A percentile compares a stretch with the other conserved stretches of the same genome.
phyloP scores from a whole-genome alignment of 2,113 vertebrate species.

The Amblyornis subalaris region DNA sequence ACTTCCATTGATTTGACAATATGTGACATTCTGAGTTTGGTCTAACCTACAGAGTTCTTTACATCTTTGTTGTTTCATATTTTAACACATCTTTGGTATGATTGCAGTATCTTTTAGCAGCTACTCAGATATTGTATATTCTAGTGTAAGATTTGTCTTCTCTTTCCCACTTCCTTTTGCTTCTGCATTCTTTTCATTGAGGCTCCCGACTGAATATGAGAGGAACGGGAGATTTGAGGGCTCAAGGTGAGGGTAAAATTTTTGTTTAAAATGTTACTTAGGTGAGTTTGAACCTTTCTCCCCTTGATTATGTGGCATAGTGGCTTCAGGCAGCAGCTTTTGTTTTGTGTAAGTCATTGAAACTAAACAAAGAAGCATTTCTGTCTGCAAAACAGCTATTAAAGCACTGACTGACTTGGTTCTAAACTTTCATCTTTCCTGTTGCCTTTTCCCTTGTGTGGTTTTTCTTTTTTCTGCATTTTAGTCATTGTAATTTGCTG shows the following conservation, averaged over 20 bases:
- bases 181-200: slow-evolving; percentile 79
- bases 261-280: slow-evolving; percentile 63
- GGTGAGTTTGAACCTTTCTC: slow-evolving; percentile 57
- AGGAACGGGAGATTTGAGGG: slow-evolving; percentile 99
- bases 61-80: slow-evolving; percentile 50
- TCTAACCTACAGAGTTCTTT: slow-evolving; percentile 61
- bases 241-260: slow-evolving; percentile 93
- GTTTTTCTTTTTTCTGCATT: neutral
- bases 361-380: slow-evolving; percentile 47
- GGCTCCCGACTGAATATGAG: slow-evolving; percentile 98
- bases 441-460: slow-evolving; percentile 16
- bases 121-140: slow-evolving; percentile 35
- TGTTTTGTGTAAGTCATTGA: slow-evolving; percentile 25
- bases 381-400: slow-evolving; percentile 39
- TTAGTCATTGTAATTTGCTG: neutral
- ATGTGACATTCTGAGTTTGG: neutral
- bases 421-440: slow-evolving; percentile 30
- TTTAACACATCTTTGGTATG: neutral
- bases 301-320: slow-evolving; percentile 4
- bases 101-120: slow-evolving; percentile 22
- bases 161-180: slow-evolving; percentile 75
- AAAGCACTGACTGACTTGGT: slow-evolving; percentile 27
- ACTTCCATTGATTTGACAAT: neutral
- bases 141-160: slow-evolving; percentile 79
- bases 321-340: slow-evolving; percentile 25